Evolutionary conservation across 1,140 invertebrate genomes (phyloP), one percentile per base, ranked within the genome.

Genomic region (Drosophila hydei): DNA sequence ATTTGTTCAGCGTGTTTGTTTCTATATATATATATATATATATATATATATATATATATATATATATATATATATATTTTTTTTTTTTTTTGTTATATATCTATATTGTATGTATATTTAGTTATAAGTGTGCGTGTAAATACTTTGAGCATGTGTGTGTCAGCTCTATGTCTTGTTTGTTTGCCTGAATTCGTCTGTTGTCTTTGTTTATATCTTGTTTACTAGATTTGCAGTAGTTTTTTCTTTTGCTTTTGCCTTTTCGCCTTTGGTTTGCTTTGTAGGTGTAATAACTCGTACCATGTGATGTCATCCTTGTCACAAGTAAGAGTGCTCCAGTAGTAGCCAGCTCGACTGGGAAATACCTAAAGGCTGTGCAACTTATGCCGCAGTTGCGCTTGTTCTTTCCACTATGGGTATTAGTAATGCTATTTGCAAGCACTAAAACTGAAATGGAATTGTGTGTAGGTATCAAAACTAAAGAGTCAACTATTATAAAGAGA

Each of bases 221-320:
- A 67, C 58, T 75, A 67, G 59, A 48, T 40, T 60, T 69, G 60
- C 40, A 69, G 50, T 36, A 23, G 27, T 52, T 51, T 58, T 54
- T 16, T 47, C 23, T 59, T 7, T 12, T 9, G 14, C 4, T 51
- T 51, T 60, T 63, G 19, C 16, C 12, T 62, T 64, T 40, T 42
- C 6, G 21, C 54, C 18, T 78, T 50, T 64, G 63, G 33, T 71
- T 51, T 42, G 60, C 43, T 42, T 42, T 79, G 72, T 78, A 78
- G 75, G 79, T 76, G 77, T 64, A 62, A 47, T 45, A 75, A 72
- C 52, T 71, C 45, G 68, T 56, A 16, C 33, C 42, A 51, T 77
- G 81, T 85, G 81, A 85, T 87, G 81, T 85, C 81, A 85, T 85
- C 78, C 55, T 71, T 87, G 81, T 77, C 77, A 64, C 56, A 45